These are phyloP conservation scores for Chrysolina haemoptera DNA, from an alignment of 2,888 invertebrate genomes.

Conservation along the genomic window DNA sequence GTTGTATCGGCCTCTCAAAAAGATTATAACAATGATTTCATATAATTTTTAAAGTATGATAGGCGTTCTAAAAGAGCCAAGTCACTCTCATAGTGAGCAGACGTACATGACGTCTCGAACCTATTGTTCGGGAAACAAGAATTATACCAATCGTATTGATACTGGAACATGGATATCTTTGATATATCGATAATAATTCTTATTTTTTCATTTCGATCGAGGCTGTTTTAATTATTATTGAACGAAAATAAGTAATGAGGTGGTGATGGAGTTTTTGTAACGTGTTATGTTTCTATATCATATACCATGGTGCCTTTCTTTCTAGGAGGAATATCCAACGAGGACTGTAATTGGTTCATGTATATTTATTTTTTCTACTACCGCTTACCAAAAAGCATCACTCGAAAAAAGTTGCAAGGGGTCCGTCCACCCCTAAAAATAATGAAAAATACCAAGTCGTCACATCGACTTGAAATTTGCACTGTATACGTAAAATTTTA, in stretches of 20 bases:
- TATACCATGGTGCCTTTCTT: too few species aligned
- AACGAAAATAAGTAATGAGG: conserved; percentile 14
- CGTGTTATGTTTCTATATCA: not conserved
- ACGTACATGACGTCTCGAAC: conserved; percentile 53
- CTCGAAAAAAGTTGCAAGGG: too few species aligned
- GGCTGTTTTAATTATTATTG: conserved; percentile 16
- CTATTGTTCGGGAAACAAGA: conserved; percentile 55
- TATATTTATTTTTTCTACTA: too few species aligned
- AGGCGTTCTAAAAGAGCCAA: conserved; percentile 58
- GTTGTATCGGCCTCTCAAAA: conserved; percentile 61
- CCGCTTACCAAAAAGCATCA: too few species aligned
- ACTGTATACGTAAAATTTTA: too few species aligned
- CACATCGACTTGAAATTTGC: too few species aligned
- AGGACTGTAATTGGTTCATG: too few species aligned
- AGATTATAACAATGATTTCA: conserved; percentile 63
- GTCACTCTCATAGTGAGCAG: conserved; percentile 55
- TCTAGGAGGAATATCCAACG: too few species aligned
- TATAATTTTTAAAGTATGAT: conserved; percentile 59
- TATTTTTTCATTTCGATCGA: not conserved
- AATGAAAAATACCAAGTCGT: too few species aligned
- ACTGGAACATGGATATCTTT: conserved; percentile 19
- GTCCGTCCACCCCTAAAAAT: too few species aligned
- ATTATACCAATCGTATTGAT: conserved; percentile 46
- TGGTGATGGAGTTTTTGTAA: conserved; percentile 9
- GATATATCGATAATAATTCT: conserved; percentile 18